A percentile compares a stretch with the other conserved stretches of the same genome.
phyloP scores from a whole-genome alignment of 2,888 invertebrate species.

The Ophion ventricosus region DNA sequence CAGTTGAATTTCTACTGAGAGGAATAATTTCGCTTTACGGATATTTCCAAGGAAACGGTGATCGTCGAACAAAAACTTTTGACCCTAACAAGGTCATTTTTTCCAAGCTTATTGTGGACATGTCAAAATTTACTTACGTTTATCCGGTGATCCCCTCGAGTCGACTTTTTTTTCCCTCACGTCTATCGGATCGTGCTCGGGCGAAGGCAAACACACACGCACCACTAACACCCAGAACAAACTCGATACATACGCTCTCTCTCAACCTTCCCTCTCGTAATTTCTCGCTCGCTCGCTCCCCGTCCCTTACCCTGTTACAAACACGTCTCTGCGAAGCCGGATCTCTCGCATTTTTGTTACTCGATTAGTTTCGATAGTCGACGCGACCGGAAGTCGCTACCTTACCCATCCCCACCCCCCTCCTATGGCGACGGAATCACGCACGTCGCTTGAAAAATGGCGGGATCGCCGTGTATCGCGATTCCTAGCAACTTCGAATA shows the following conservation, averaged over 20 bases:
- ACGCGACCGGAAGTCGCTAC: conserved; percentile 32
- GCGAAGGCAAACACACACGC: conserved; percentile 66
- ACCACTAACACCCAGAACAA: conserved; percentile 62
- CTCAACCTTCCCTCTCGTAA: not conserved
- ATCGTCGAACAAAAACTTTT: conserved; percentile 39
- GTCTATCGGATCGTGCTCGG: conserved; percentile 58
- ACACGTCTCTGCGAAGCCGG: conserved; percentile 51
- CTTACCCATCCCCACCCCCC: not conserved
- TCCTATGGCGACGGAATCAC: not conserved
- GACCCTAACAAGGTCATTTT: conserved; percentile 68
- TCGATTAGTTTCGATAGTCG: conserved; percentile 52
- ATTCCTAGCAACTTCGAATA: not conserved
- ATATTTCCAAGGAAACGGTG: conserved; percentile 41
- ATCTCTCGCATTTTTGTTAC: conserved; percentile 54
- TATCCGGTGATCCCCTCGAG: conserved; percentile 67
- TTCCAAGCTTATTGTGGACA: conserved; percentile 62
- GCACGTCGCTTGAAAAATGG: conserved; percentile 27
- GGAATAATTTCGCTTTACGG: conserved; percentile 13
- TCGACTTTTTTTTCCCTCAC: conserved; percentile 74
- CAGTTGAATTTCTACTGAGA: conserved; percentile 64
- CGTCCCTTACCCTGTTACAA: not conserved
- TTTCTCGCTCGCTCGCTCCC: conserved; percentile 15
- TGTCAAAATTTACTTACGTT: conserved; percentile 73
- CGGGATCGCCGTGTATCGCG: not conserved
- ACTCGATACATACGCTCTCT: conserved; percentile 39